Base-by-base conservation (phyloP, 1,140 invertebrate species). In the Psilanteris sp. region DNA sequence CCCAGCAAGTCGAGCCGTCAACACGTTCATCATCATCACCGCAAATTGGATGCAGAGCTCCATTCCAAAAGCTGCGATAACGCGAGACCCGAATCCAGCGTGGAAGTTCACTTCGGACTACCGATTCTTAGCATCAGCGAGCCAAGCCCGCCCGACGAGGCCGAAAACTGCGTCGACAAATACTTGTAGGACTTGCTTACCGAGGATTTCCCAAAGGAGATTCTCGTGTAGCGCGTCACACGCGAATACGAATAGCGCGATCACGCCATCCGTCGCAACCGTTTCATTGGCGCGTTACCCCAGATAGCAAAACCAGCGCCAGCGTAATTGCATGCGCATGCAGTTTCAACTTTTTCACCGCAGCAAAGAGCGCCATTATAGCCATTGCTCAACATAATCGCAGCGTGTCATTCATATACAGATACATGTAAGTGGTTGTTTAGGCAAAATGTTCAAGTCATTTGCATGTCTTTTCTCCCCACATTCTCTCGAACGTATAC, bases 121-220 rank as follows among this genome's bases (percentile, higher is more conserved):
- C 93, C 93, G 26, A 93, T 93, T 54, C 89, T 94, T 2, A 94
- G 93, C 18, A 90, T 95, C 4, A 94, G 93, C 8, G 93, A 93
- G 43, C 93, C 93, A 0, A 94, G 93, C n/a, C 93, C 93, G 16
- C 92, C 93, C 0, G 92, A 93, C 66, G 92, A 93, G 61, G 91
- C 91, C 77, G 89, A 91, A 7, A 81, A 82, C 13, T 55, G 48
- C 5, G 79, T 84, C 20, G 85, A 88, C 62, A 85, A 88, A 10
- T 86, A 87, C 48, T 87, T 89, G 86, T 89, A 89, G 86, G 79
- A 85, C 16, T 84, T 87, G 83, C 86, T 87, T 79, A 81, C 78
- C 83, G 87, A 85, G 86, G 86, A 86, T 43, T 86, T 83, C 81
- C 75, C 82, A 0, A 85, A 87, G 73, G 87, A 88, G 44, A 85